Conservation (phyloP, 2,888 invertebrate species). For the Drosophila prolongata region DNA sequence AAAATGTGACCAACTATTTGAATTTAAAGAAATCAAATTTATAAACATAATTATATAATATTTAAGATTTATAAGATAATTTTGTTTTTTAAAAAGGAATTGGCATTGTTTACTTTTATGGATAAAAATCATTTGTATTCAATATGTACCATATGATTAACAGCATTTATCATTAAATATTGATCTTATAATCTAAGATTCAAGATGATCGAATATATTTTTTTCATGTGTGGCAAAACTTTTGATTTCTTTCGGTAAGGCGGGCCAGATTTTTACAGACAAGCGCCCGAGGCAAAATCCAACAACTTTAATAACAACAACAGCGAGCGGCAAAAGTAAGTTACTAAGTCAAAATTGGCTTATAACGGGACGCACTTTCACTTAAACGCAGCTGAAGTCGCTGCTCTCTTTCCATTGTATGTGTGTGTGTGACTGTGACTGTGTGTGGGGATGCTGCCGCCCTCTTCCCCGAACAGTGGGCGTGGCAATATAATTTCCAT, state of each 20-base stretch:
- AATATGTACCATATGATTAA: no score
- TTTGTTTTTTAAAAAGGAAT: no score
- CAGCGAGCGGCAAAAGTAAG: conserved; percentile 57
- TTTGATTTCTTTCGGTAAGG: conserved; percentile 71
- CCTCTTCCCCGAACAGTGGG: conserved; percentile 33
- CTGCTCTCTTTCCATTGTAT: conserved; percentile 9
- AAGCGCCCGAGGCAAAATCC: conserved; percentile 50
- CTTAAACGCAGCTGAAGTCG: conserved; percentile 34
- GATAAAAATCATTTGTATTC: no score
- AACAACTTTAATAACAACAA: conserved; percentile 28
- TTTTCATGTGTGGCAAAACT: conserved; percentile 45
- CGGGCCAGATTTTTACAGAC: conserved; percentile 52
- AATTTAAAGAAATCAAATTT: no score
- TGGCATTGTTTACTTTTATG: no score
- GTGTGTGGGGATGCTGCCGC: conserved; percentile 24
- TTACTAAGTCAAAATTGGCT: conserved; percentile 77
- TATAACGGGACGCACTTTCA: conserved; percentile 77
- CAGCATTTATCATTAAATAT: neutral
- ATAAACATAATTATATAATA: no score
- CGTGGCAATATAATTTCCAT: conserved; percentile 52
- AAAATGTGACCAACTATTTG: no score
- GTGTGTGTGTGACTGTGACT: neutral
- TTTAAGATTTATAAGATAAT: no score
- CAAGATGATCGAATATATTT: neutral
- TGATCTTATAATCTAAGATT: neutral